Conservation (phyloP, 2,888 invertebrate species). For the Tethea ocularis region DNA sequence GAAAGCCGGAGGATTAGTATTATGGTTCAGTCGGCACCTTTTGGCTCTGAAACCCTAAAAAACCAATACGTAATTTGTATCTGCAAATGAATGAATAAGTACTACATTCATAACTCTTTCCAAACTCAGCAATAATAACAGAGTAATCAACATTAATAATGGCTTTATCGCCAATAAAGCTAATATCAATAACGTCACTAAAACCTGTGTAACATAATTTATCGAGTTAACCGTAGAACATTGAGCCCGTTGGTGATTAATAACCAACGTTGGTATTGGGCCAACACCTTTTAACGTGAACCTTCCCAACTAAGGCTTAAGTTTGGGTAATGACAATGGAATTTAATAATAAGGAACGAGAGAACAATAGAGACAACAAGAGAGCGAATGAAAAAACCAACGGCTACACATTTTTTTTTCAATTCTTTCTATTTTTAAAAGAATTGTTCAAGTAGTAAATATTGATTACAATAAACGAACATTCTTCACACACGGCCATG, state of each 20-base stretch:
- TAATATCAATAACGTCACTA: constrained; percentile 39
- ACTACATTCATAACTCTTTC: not conserved
- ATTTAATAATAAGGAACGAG: not conserved
- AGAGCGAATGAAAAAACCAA: too few species aligned
- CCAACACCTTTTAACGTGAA: constrained; percentile 7
- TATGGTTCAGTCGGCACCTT: too few species aligned
- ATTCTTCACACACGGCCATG: too few species aligned
- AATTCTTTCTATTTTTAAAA: too few species aligned
- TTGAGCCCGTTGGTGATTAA: constrained; percentile 6
- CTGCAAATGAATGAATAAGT: not conserved
- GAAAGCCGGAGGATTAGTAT: too few species aligned
- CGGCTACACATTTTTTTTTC: too few species aligned
- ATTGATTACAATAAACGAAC: too few species aligned
- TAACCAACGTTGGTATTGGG: constrained; percentile 6
- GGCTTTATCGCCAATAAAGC: constrained; percentile 7
- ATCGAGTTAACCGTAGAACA: constrained; percentile 20
- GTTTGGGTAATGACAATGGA: not conserved
- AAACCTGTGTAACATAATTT: constrained; percentile 34
- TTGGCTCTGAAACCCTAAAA: too few species aligned
- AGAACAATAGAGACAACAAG: not conserved
- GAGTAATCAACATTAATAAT: not conserved
- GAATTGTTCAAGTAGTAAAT: too few species aligned
- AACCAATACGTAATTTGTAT: too few species aligned
- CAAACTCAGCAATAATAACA: not conserved
- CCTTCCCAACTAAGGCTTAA: constrained; percentile 2